Percentiles rank a stretch among this genome's conserved stretches.
Evolutionary conservation across 2,113 vertebrate genomes (phyloP).

Genomic region (cat (Felis catus)): DNA sequence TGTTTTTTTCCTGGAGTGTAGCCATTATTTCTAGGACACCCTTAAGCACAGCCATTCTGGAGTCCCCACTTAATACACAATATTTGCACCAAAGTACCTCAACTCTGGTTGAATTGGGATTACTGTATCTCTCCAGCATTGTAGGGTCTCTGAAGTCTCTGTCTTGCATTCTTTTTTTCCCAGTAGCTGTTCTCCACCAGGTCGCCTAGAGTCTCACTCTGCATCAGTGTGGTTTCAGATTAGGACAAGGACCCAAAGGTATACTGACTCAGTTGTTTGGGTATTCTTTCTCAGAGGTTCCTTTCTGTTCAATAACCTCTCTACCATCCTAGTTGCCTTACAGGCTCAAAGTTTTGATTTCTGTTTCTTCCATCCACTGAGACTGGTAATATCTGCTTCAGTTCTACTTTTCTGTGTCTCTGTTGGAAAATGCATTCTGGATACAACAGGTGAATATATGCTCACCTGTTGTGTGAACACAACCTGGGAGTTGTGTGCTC

Average conservation of each 20-base stretch:
- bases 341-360: background rate
- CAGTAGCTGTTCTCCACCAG: background rate
- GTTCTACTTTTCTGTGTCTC: background rate
- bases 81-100: background rate
- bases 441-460: background rate
- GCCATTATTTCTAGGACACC: background rate
- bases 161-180: background rate
- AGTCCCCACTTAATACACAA: background rate
- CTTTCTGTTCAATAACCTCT: background rate
- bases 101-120: background rate
- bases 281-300: background rate
- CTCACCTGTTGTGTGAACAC: background rate
- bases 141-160: background rate
- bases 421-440: background rate
- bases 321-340: background rate
- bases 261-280: background rate
- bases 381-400: background rate
- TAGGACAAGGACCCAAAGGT: background rate
- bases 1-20: background rate
- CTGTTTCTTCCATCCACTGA: background rate
- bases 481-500: background rate
- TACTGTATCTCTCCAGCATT: background rate
- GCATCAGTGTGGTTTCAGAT: background rate
- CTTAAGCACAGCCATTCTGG: background rate
- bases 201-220: background rate